Evolutionary conservation across 2,888 invertebrate species (phyloP).

Genomic region (Cataglyphis livida): DNA sequence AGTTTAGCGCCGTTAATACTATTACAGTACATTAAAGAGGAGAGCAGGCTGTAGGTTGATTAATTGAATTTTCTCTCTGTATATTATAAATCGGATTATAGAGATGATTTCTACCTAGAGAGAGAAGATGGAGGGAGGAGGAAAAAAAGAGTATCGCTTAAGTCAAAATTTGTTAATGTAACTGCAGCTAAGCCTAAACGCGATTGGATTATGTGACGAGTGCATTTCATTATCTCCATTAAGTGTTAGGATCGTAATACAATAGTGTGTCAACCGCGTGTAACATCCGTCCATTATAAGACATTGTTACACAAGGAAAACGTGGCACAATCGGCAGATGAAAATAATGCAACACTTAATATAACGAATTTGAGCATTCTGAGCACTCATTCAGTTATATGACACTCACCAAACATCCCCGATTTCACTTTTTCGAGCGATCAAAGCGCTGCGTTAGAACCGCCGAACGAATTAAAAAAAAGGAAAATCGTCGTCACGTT

Average conservation of each 20-base stretch:
- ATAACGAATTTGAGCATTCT: background rate
- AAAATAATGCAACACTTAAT: conserved; percentile 14
- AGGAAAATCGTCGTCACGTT: background rate
- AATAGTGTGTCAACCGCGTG: conserved; percentile 9
- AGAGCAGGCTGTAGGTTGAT: background rate
- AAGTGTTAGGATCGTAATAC: conserved; percentile 25
- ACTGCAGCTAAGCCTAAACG: conserved; percentile 15
- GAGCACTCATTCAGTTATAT: background rate
- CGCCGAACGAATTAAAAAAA: background rate
- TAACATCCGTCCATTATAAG: background rate
- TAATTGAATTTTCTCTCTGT: conserved; percentile 31
- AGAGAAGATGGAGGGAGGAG: background rate
- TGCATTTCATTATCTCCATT: conserved; percentile 40
- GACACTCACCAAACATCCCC: background rate
- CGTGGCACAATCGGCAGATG: background rate
- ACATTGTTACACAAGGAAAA: conserved; percentile 2
- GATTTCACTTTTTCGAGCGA: background rate
- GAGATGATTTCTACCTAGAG: background rate
- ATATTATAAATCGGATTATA: conserved; percentile 13
- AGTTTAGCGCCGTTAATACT: conserved; percentile 13
- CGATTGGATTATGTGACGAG: conserved; percentile 10
- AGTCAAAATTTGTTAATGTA: background rate
- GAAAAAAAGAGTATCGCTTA: background rate
- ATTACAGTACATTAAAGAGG: conserved; percentile 13
- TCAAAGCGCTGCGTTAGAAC: background rate